Percentiles rank a stretch among this genome's conserved stretches.
Evolutionary conservation across 2,797 vertebrate genomes (phyloP).

Genomic region (Macropodus opercularis): DNA sequence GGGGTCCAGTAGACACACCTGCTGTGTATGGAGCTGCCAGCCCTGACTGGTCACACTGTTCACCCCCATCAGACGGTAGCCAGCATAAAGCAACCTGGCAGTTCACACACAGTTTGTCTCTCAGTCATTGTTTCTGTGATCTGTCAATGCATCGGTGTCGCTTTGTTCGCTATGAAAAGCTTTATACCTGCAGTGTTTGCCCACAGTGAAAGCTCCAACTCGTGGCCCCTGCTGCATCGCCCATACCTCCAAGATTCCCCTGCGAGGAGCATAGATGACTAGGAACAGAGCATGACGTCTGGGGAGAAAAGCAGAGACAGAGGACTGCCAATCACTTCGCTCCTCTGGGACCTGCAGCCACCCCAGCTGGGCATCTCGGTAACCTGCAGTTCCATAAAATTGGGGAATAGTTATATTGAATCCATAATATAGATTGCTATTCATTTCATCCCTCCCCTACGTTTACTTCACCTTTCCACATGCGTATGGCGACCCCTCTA

Average conservation of each 20-base stretch:
- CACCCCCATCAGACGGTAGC: constrained; percentile 97
- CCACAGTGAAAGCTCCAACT: constrained; percentile 95
- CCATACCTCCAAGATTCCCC: constrained; percentile 98
- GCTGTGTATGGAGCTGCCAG: constrained; percentile 96
- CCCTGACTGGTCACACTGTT: constrained; percentile 97
- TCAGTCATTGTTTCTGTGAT: background rate
- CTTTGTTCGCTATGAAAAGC: no score
- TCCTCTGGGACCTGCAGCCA: constrained; percentile 95
- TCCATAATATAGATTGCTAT: background rate
- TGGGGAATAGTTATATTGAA: background rate
- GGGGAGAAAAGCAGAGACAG: constrained; percentile 86
- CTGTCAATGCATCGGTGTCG: background rate
- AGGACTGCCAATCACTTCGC: constrained; percentile 86
- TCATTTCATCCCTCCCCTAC: background rate
- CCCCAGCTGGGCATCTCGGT: constrained; percentile 95
- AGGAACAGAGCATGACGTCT: constrained; percentile 94
- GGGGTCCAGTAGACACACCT: constrained; percentile 95
- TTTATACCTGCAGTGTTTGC: constrained; percentile 93
- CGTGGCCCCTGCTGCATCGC: constrained; percentile 94
- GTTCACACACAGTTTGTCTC: background rate
- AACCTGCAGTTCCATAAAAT: constrained; percentile 79
- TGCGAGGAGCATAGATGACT: constrained; percentile 93
- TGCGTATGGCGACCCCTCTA: constrained; percentile 91
- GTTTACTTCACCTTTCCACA: constrained; percentile 93
- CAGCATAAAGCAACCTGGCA: constrained; percentile 91